These are phyloP conservation scores for Drosophila macrothrix DNA, from an alignment of 2,888 invertebrate species.

Conservation along the genomic window DNA sequence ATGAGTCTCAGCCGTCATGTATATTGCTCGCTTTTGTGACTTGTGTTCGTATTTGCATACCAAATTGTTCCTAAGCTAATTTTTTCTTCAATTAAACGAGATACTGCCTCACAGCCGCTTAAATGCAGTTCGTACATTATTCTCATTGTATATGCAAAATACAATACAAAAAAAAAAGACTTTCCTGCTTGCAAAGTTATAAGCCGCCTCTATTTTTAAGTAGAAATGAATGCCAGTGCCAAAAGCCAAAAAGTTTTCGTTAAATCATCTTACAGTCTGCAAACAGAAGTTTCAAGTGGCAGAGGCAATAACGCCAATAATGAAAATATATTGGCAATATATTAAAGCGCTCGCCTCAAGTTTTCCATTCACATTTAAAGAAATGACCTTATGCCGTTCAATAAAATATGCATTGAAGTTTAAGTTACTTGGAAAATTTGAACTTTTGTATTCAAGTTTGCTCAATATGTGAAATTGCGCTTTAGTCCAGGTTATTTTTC, in stretches of 20 bases:
- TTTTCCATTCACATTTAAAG: conserved; percentile 5
- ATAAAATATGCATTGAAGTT: background rate
- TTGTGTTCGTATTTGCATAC: conserved; percentile 39
- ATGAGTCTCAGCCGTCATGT: background rate
- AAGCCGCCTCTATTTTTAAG: conserved; percentile 50
- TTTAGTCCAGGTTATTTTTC: background rate
- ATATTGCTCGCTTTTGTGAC: background rate
- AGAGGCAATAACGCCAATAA: conserved; percentile 42
- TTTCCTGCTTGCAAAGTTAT: conserved; percentile 40
- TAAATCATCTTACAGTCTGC: conserved; percentile 18
- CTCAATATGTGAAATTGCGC: background rate
- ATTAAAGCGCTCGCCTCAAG: background rate
- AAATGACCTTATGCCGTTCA: background rate
- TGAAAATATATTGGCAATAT: conserved; percentile 56
- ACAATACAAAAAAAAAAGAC: conserved; percentile 40
- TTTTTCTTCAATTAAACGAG: conserved; percentile 70
- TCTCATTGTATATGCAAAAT: conserved; percentile 17
- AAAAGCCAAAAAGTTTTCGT: conserved; percentile 40
- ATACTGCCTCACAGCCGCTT: conserved; percentile 36
- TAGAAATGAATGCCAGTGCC: conserved; percentile 43
- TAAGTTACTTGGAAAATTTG: background rate
- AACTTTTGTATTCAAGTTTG: background rate
- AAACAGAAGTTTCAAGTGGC: conserved; percentile 22
- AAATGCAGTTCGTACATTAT: conserved; percentile 43
- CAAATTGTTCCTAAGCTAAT: conserved; percentile 51